Percentiles rank a stretch among this genome's conserved stretches.
phyloP scores from a whole-genome alignment of 2,797 vertebrate species.

The Chaunax sp. region DNA sequence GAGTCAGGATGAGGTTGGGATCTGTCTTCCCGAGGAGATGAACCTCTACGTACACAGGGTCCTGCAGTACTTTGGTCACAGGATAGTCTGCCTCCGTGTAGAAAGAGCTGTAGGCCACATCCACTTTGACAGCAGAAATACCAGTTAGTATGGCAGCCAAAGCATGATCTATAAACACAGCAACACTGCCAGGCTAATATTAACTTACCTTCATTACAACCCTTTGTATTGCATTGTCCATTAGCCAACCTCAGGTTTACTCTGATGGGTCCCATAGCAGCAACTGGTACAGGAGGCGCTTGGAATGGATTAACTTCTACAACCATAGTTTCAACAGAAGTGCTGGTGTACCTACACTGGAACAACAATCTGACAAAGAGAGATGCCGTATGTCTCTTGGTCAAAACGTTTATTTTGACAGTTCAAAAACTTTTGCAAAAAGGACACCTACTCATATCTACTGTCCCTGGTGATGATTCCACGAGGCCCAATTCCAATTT shows the following conservation, averaged over 20 bases:
- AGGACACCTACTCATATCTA: conserved; percentile 67
- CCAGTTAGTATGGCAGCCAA: not conserved
- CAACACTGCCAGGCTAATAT: not conserved
- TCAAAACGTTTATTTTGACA: conserved; percentile 5
- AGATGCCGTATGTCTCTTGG: not conserved
- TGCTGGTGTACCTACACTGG: conserved; percentile 14
- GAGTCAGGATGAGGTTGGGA: conserved; percentile 69
- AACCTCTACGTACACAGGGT: conserved; percentile 75
- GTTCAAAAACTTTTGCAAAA: not conserved
- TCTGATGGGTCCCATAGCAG: conserved; percentile 57
- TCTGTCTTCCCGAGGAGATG: conserved; percentile 66
- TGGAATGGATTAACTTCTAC: not conserved
- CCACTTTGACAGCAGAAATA: conserved; percentile 50
- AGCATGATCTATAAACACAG: conserved; percentile 8
- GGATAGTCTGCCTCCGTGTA: conserved; percentile 72
- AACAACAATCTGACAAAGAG: conserved; percentile 17
- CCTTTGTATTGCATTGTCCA: conserved; percentile 72
- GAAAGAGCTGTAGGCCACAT: conserved; percentile 70
- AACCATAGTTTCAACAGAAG: conserved; percentile 39
- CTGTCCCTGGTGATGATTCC: conserved; percentile 81
- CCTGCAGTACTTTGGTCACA: conserved; percentile 68
- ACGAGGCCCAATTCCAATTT: conserved; percentile 45
- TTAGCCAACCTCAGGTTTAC: conserved; percentile 74
- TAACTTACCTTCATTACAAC: conserved; percentile 70
- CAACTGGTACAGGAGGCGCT: conserved; percentile 1